Base-by-base conservation (phyloP, 2,113 vertebrate species). In the Cairina moschata region DNA sequence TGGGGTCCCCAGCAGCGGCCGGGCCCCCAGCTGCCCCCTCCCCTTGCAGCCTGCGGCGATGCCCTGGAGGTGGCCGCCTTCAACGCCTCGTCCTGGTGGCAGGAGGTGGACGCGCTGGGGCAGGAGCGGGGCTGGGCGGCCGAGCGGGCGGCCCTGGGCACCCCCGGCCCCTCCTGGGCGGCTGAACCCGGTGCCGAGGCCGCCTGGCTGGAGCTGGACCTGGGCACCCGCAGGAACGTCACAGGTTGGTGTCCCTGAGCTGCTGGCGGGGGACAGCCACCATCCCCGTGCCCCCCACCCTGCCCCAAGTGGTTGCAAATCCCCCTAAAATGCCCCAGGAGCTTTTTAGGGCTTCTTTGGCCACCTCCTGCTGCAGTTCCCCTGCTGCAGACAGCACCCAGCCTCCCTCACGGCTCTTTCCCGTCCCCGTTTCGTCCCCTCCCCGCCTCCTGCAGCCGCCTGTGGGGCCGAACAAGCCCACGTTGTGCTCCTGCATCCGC, bases 181-280 rank as follows among this genome's bases (percentile, higher is more conserved):
- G 96, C 98, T 0, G 81, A 91, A 59, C 28, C 73, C 0, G 7
- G 77, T 1, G 92, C 98, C 1, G n/a, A 50, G 7, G 76, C 79
- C 0, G 91, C 98, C 4, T 99, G 98, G 98, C 95, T 99, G 88
- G 98, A 98, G 94, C 87, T 99, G 88, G 98, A 98, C 83, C 96
- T 99, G 44, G 96, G 96, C 32, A 97, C 97, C n/a, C 98, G 95
- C 96, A 98, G 93, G 93, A 98, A 65, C 4, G 22, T 99, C 90
- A 98, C 98, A 95, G 98, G 99, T 99, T 83, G 90, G 94, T 83
- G 38, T 72, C 44, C 50, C 63, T 87, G 77, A 11, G 32, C 15
- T 29, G 46, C 17, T 11, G 46, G 46, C 12, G n/a, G 67, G 29
- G 63, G 62, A 26, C 38, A 38, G 25, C 16, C 4, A 8, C 48